Conservation (phyloP, 1,140 invertebrate species). For the Caligus rogercresseyi region DNA sequence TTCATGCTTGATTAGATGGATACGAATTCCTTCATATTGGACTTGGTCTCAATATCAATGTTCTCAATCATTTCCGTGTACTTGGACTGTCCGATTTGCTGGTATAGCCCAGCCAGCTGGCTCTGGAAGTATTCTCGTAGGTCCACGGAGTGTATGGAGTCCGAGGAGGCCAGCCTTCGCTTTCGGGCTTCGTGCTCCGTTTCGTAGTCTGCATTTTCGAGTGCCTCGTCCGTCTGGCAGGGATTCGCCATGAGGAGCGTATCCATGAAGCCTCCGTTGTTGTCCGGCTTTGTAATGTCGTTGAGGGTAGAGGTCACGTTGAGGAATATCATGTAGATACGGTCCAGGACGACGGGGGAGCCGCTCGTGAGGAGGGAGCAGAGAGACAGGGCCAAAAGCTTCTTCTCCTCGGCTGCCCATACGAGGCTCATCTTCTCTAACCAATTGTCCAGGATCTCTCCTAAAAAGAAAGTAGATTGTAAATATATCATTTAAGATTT, state of each 20-base stretch:
- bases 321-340: conserved; percentile 52
- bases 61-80: conserved; percentile 50
- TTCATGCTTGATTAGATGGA: background rate
- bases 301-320: conserved; percentile 64
- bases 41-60: conserved; percentile 43
- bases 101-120: conserved; percentile 41
- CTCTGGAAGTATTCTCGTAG: conserved; percentile 46
- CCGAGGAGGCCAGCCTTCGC: conserved; percentile 38
- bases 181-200: conserved; percentile 33
- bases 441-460: conserved; percentile 49
- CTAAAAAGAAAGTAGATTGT: conserved; percentile 1
- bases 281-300: conserved; percentile 57
- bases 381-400: conserved; percentile 60
- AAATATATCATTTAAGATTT: background rate
- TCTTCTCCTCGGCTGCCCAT: conserved; percentile 54
- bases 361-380: conserved; percentile 42
- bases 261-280: conserved; percentile 36
- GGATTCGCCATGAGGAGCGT: conserved; percentile 25
- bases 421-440: conserved; percentile 57
- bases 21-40: conserved; percentile 35
- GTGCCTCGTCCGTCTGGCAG: background rate
- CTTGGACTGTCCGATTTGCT: conserved; percentile 41
- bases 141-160: conserved; percentile 49
- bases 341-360: conserved; percentile 33
- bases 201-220: conserved; percentile 26